Conservation (phyloP, 2,797 vertebrate species). For the Trichosurus vulpecula region DNA sequence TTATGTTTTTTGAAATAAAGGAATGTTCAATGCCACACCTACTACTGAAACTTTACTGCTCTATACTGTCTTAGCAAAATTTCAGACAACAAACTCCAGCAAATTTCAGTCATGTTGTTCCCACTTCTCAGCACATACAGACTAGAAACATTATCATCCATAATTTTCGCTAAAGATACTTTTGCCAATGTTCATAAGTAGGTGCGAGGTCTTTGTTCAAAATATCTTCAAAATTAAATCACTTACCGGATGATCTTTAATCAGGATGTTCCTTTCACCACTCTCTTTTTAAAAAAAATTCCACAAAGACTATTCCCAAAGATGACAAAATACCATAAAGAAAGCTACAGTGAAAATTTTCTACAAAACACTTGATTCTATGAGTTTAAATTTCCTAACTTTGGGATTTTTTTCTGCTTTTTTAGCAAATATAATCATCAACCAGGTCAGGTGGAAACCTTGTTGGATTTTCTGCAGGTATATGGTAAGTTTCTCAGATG, state of each 20-base stretch:
- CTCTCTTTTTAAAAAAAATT: constrained; percentile 37
- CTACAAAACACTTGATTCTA: not conserved
- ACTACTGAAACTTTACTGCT: constrained; percentile 1
- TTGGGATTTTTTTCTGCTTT: not conserved
- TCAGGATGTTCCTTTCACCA: constrained; percentile 19
- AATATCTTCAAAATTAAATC: constrained; percentile 58
- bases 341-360: not conserved
- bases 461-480: not conserved
- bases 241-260: constrained; percentile 41
- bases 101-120: constrained; percentile 11
- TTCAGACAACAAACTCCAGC: not conserved
- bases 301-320: constrained; percentile 28
- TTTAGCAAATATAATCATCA: not conserved
- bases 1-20: not conserved
- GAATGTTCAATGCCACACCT: constrained; percentile 5
- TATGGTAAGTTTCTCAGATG: constrained; percentile 25
- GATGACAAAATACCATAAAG: constrained; percentile 13
- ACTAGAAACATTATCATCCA: constrained; percentile 13
- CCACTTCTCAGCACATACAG: constrained; percentile 5
- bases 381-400: not conserved
- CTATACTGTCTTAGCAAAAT: not conserved
- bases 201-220: constrained; percentile 25
- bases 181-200: not conserved
- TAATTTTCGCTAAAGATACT: constrained; percentile 39
- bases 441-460: not conserved